phyloP scores from a whole-genome alignment of 1,140 invertebrate genomes.

The Penaeus chinensis region DNA sequence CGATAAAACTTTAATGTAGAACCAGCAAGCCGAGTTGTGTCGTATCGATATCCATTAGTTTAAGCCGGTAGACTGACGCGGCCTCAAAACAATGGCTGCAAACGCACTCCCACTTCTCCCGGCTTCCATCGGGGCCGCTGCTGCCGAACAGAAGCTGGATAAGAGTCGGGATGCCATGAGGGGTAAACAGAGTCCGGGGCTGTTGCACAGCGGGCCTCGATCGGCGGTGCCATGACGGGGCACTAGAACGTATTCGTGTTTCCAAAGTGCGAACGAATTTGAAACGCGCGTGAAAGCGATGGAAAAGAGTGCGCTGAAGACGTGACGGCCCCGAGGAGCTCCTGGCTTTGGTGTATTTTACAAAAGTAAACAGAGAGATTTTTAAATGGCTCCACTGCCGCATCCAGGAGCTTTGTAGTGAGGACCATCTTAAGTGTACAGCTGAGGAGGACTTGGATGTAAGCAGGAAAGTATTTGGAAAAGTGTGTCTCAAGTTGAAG shows the following conservation, averaged over 20 bases:
- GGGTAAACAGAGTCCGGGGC: too few species aligned
- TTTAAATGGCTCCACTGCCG: conserved; percentile 55
- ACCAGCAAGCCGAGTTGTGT: conserved; percentile 35
- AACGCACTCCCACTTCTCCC: not conserved
- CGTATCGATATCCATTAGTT: conserved; percentile 56
- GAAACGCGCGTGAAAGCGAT: conserved; percentile 37
- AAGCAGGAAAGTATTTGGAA: conserved; percentile 33
- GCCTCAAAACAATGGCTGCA: conserved; percentile 31
- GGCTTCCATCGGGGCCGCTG: too few species aligned
- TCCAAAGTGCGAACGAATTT: conserved; percentile 2
- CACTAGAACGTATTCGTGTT: not conserved
- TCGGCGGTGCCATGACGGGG: too few species aligned
- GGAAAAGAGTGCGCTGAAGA: conserved; percentile 17
- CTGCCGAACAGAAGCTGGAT: too few species aligned
- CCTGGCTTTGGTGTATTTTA: conserved; percentile 53
- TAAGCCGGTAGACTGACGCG: conserved; percentile 39
- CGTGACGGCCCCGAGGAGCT: conserved; percentile 48
- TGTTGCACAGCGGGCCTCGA: too few species aligned
- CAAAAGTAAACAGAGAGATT: conserved; percentile 59
- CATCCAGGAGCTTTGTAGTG: conserved; percentile 47
- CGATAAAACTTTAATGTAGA: conserved; percentile 57
- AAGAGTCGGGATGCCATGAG: too few species aligned
- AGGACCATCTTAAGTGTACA: conserved; percentile 36
- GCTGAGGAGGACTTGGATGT: conserved; percentile 15
- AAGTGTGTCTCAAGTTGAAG: conserved; percentile 16